Base-by-base conservation (phyloP, 2,113 vertebrate genomes). In the Oryzias javanicus region DNA sequence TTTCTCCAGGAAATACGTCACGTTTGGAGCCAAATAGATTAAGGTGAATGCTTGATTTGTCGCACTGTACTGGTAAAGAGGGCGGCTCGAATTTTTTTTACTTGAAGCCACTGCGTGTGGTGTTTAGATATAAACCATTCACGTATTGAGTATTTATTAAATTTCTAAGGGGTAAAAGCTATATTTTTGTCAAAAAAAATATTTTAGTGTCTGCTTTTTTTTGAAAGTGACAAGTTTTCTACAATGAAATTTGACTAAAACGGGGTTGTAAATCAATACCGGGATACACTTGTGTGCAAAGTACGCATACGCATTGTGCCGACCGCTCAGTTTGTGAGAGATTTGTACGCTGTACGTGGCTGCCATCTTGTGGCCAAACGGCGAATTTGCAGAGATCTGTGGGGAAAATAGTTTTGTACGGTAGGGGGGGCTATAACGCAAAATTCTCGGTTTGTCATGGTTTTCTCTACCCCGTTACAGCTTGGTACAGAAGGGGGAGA, bases 1-100 rank as follows among this genome's bases (percentile, higher is more conserved):
- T 73, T 74, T 78, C 77, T 75, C 75, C 87, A 89, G 91, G 90
- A 92, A 92, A 84, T 91, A 90, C 91, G 91, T 92, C 90, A 92
- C 83, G 57, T 55, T 54, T 4, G 4, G 42, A 70, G 49, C 47
- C 49, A 49, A 65, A 19, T 5, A 50, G 73, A 53, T 57, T 41
- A 14, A 14, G 6, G 55, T 5, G 81, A 70, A 4, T 8, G 73
- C 52, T 83, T 42, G 65, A 76, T 83, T 79, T 67, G 42, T 1
- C 0, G 0, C 2, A 35, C 71, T 41, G 3, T 0, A 4, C 16
- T 29, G 0, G 22, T 15, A 29, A 1, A 53, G 5, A 35, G 64
- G 87, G 71, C 79, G 81, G 79, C 35, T 6, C 1, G 0, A 4
- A 10, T 10, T 16, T 4, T 14, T 17, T 4, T 1, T 0, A 25